phyloP scores from a whole-genome alignment of 1,140 invertebrate genomes.

The Lasioglossum baleicum region DNA sequence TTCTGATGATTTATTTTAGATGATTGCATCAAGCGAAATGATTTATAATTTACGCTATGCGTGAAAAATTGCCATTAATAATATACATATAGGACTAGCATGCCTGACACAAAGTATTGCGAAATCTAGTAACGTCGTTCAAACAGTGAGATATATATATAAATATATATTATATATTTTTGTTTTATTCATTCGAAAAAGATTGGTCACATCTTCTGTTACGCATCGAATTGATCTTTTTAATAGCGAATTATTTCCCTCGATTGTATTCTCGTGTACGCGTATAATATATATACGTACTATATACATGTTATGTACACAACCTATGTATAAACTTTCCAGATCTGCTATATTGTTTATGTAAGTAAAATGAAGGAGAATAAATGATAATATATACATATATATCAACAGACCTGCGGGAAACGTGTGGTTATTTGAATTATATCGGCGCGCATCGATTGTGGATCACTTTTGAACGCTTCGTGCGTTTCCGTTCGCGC shows the following conservation, averaged over 20 bases:
- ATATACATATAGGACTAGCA: background rate
- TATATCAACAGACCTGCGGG: background rate
- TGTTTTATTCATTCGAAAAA: background rate
- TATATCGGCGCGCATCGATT: background rate
- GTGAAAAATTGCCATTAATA: background rate
- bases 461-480: conserved; percentile 10
- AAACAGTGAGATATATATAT: background rate
- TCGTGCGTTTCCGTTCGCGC: conserved; percentile 1
- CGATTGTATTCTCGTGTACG: background rate
- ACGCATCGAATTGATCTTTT: background rate
- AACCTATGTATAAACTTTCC: conserved; percentile 5
- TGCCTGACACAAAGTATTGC: background rate
- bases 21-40: background rate
- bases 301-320: background rate
- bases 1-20: conserved; percentile 6
- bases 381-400: conserved; percentile 11
- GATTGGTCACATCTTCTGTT: conserved; percentile 1
- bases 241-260: background rate
- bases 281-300: background rate
- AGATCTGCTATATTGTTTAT: conserved; percentile 5
- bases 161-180: background rate
- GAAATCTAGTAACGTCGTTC: background rate
- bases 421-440: background rate
- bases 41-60: background rate
- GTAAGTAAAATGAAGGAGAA: conserved; percentile 2